Conservation (phyloP, 2,113 vertebrate genomes). For the Argyrosomus japonicus region DNA sequence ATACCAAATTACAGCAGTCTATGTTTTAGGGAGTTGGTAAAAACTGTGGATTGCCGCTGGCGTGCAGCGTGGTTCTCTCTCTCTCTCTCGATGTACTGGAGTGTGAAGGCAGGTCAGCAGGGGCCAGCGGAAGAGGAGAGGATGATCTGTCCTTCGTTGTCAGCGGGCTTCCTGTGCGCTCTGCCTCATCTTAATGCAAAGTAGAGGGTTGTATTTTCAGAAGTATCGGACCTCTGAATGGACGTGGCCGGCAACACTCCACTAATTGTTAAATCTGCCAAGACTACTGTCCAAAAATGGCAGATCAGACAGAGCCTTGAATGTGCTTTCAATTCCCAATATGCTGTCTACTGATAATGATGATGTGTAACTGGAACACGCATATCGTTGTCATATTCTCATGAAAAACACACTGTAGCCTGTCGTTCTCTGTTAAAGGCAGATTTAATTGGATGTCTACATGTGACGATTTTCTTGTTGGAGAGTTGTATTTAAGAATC, state of each 20-base stretch:
- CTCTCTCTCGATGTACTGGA: slow-evolving; percentile 46
- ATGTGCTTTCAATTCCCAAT: slow-evolving; percentile 25
- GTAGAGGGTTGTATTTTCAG: slow-evolving; percentile 35
- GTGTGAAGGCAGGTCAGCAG: slow-evolving; percentile 70
- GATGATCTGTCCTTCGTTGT: slow-evolving; percentile 73
- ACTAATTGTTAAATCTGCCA: no score
- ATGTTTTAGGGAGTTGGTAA: slow-evolving; percentile 36
- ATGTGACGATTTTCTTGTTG: neutral
- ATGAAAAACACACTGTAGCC: neutral
- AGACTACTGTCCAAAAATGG: no score
- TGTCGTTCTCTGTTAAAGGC: neutral
- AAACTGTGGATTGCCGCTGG: slow-evolving; percentile 48
- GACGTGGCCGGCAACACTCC: neutral
- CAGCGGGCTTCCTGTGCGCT: slow-evolving; percentile 55
- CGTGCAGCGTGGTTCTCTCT: slow-evolving; percentile 41
- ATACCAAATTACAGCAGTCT: slow-evolving; percentile 47
- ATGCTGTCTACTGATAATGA: slow-evolving; percentile 4
- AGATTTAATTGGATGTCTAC: neutral
- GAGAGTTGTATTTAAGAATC: neutral
- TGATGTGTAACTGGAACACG: neutral
- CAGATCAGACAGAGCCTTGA: slow-evolving; percentile 4
- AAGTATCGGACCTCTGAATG: slow-evolving; percentile 11
- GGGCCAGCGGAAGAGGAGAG: slow-evolving; percentile 64
- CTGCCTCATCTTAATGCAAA: slow-evolving; percentile 58
- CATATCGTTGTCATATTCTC: neutral